Conservation (phyloP, 2,113 vertebrate species). For the Thunnus maccoyii region DNA sequence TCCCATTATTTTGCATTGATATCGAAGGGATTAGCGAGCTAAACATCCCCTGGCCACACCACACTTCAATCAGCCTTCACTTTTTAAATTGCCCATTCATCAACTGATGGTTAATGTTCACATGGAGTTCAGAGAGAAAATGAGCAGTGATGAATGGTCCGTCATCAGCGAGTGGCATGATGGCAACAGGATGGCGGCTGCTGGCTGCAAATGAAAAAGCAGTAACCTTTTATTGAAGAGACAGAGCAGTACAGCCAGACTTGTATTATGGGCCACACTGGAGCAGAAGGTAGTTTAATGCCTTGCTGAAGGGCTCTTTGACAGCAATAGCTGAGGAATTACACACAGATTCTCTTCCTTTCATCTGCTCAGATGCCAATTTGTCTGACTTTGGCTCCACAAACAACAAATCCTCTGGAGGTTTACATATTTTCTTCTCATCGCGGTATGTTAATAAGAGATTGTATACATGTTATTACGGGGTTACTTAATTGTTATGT, state of each 20-base stretch:
- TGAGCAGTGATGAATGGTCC: slow-evolving; percentile 29
- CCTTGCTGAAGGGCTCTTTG: slow-evolving; percentile 21
- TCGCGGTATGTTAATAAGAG: slow-evolving; percentile 62
- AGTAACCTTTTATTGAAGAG: slow-evolving; percentile 27
- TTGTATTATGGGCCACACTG: neutral
- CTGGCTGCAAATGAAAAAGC: slow-evolving; percentile 24
- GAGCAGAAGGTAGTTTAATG: slow-evolving; percentile 16
- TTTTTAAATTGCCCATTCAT: slow-evolving; percentile 20
- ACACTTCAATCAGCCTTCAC: slow-evolving; percentile 11
- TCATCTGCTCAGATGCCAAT: neutral
- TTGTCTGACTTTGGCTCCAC: slow-evolving; percentile 11
- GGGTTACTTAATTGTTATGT: slow-evolving; percentile 66
- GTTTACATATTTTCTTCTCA: slow-evolving; percentile 38
- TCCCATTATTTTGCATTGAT: neutral
- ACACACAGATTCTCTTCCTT: neutral
- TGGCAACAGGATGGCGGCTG: slow-evolving; percentile 4
- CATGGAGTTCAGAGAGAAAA: slow-evolving; percentile 27
- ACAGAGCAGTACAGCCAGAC: neutral
- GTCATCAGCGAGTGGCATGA: neutral
- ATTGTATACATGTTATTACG: slow-evolving; percentile 69
- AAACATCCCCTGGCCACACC: neutral
- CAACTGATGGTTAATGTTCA: slow-evolving; percentile 16
- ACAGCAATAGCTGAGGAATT: neutral
- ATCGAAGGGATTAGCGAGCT: neutral
- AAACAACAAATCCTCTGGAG: slow-evolving; percentile 51